These are phyloP conservation scores for Sebastes itinus DNA, from an alignment of 2,797 vertebrate genomes.

Conservation along the genomic window DNA sequence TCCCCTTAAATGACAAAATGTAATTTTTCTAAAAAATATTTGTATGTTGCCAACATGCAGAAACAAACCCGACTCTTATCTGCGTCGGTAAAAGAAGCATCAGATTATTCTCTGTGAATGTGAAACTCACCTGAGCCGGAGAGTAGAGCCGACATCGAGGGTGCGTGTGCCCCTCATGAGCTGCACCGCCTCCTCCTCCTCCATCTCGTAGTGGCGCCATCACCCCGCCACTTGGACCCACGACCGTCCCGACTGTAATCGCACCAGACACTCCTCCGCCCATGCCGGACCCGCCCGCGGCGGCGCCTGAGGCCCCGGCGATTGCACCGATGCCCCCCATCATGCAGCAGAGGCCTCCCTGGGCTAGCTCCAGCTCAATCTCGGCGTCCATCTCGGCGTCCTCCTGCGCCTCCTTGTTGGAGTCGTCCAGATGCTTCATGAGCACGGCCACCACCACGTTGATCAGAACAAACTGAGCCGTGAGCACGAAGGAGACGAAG, in stretches of 20 bases:
- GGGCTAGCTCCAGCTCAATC: constrained; percentile 92
- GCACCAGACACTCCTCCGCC: constrained; percentile 7
- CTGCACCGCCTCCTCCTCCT: constrained; percentile 26
- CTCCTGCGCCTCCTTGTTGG: constrained; percentile 96
- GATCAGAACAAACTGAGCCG: constrained; percentile 96
- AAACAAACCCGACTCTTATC: background rate
- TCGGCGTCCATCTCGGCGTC: constrained; percentile 96
- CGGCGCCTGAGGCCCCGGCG: constrained; percentile 62
- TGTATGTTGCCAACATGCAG: background rate
- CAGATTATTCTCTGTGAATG: background rate
- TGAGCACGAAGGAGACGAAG: constrained; percentile 97
- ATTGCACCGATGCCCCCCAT: constrained; percentile 78
- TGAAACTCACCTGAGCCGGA: constrained; percentile 88
- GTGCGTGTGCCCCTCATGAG: constrained; percentile 76
- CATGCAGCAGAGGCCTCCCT: constrained; percentile 87
- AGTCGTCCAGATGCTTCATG: constrained; percentile 92
- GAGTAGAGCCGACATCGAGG: constrained; percentile 86
- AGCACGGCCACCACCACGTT: constrained; percentile 97
- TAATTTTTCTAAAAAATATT: background rate
- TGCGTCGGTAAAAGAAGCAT: background rate
- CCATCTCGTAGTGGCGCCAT: constrained; percentile 44
- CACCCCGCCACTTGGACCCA: constrained; percentile 19
- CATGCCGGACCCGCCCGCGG: constrained; percentile 35
- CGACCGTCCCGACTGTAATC: background rate
- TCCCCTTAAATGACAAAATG: too few relatives aligned